phyloP scores from a whole-genome alignment of 2,113 vertebrate species.

The Pandion haliaetus region DNA sequence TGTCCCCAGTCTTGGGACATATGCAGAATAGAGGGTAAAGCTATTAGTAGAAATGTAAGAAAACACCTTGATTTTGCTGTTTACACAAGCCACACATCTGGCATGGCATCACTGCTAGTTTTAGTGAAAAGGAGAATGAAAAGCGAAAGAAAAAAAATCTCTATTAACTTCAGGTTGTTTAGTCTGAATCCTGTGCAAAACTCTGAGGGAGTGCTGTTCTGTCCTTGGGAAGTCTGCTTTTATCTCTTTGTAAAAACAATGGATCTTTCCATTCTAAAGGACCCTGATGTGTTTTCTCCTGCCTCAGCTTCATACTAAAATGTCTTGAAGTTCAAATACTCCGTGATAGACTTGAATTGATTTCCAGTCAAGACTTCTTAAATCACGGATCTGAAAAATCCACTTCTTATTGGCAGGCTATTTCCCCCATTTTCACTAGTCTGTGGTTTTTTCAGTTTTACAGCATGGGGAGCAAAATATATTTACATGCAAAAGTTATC shows the following conservation, averaged over 20 bases:
- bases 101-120: neutral
- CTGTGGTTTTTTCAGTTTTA: neutral
- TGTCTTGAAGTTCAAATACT: neutral
- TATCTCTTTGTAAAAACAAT: neutral
- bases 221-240: neutral
- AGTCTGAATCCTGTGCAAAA: neutral
- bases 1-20: neutral
- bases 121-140: neutral
- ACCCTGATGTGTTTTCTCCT: neutral
- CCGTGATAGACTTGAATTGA: neutral
- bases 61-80: neutral
- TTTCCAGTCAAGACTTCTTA: slow-evolving; percentile 31
- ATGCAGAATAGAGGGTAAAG: neutral
- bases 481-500: neutral
- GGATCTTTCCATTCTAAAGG: neutral
- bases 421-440: neutral
- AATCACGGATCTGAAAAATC: neutral
- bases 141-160: neutral
- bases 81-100: neutral
- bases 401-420: neutral
- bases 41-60: neutral
- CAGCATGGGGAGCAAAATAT: neutral
- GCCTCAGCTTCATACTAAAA: neutral
- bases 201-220: neutral
- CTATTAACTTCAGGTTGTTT: neutral